These are phyloP conservation scores for Anagrus nilaparvatae DNA, from an alignment of 1,140 invertebrate genomes.

Conservation along the genomic window DNA sequence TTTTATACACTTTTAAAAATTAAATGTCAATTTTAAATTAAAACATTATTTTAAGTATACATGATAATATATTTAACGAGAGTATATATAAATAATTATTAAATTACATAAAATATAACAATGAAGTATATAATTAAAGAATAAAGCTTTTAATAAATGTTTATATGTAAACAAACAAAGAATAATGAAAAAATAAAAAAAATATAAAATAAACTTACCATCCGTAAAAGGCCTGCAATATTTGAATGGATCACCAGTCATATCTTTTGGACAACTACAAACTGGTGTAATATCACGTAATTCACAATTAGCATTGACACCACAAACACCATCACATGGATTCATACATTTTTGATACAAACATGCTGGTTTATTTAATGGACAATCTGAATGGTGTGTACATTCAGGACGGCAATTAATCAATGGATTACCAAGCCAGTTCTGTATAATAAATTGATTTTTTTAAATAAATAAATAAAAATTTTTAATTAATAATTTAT, in stretches of 20 bases:
- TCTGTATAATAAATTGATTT: constrained; percentile 33
- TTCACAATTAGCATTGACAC: constrained; percentile 69
- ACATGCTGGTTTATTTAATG: constrained; percentile 64
- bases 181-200: too few relatives aligned
- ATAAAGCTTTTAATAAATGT: neutral
- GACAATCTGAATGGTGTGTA: constrained; percentile 61
- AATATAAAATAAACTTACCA: constrained; percentile 42
- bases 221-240: constrained; percentile 70
- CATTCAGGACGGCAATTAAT: constrained; percentile 66
- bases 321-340: constrained; percentile 71
- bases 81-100: too few relatives aligned
- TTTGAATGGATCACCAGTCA: constrained; percentile 77
- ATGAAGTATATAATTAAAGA: too few relatives aligned
- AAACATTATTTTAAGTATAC: too few relatives aligned
- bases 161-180: neutral
- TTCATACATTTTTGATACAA: constrained; percentile 70
- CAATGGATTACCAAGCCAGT: constrained; percentile 65
- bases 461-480: neutral
- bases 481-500: neutral
- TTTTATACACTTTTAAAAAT: too few relatives aligned
- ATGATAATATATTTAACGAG: too few relatives aligned
- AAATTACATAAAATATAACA: too few relatives aligned
- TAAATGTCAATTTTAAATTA: too few relatives aligned
- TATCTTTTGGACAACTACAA: constrained; percentile 75
- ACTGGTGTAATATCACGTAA: constrained; percentile 64